These are phyloP conservation scores for Scaptomyza graminum DNA, from an alignment of 1,140 invertebrate genomes.

Conservation along the genomic window DNA sequence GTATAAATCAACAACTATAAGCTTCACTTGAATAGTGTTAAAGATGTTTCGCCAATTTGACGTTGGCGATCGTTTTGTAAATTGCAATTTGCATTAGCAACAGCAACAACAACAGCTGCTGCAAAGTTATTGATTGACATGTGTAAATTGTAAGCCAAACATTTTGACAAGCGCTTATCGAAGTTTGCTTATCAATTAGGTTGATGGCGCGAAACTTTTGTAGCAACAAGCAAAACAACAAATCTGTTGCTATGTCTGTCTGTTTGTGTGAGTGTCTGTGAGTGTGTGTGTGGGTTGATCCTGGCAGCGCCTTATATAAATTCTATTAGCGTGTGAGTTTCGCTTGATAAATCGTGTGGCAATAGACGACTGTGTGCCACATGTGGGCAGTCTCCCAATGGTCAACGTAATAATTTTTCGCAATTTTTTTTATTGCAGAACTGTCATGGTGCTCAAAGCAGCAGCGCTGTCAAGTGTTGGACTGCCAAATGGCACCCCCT, in stretches of 20 bases:
- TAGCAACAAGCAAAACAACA: slow-evolving; percentile 27
- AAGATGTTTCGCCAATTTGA: not conserved
- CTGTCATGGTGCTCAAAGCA: slow-evolving; percentile 37
- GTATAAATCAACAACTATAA: slow-evolving; percentile 49
- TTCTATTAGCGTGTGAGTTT: slow-evolving; percentile 70
- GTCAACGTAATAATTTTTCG: slow-evolving; percentile 62
- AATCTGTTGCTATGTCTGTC: slow-evolving; percentile 1
- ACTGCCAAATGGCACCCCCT: not conserved
- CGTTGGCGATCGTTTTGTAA: slow-evolving; percentile 4
- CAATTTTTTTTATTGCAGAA: slow-evolving; percentile 67
- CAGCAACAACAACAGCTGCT: slow-evolving; percentile 1
- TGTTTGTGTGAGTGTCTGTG: slow-evolving; percentile 24
- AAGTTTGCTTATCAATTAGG: slow-evolving; percentile 68
- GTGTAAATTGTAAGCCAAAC: slow-evolving; percentile 77
- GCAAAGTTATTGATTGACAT: slow-evolving; percentile 67
- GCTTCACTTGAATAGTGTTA: slow-evolving; percentile 12
- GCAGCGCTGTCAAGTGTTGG: slow-evolving; percentile 9
- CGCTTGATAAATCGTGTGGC: slow-evolving; percentile 70
- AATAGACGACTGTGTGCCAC: slow-evolving; percentile 24
- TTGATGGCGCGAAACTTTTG: slow-evolving; percentile 19
- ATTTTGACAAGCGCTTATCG: slow-evolving; percentile 74
- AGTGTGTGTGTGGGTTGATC: slow-evolving; percentile 33
- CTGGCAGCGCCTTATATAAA: slow-evolving; percentile 9
- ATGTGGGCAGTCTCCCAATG: slow-evolving; percentile 43
- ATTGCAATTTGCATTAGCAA: slow-evolving; percentile 6